Base-by-base conservation (phyloP, 2,888 invertebrate genomes). In the Aphodius sticticus region DNA sequence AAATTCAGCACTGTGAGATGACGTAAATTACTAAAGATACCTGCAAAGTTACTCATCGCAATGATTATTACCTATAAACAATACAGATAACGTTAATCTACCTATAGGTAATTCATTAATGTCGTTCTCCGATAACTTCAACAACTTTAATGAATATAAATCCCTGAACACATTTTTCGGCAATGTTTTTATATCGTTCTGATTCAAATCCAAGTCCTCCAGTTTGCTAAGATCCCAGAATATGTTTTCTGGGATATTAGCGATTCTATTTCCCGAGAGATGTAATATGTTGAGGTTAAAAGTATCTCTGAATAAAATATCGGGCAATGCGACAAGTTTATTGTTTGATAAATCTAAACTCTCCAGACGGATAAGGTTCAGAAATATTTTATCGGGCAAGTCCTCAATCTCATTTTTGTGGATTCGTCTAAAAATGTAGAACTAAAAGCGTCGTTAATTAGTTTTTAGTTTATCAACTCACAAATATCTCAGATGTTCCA, bases 291-390 rank as follows among this genome's bases (percentile, higher is more conserved):
- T 92, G 26, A 95, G 86, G 81, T 90, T 91, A 0, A 90, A 88
- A 82, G 92, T 91, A 79, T 92, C 92, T 1, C 88, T 88, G 85
- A 95, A 94, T 75, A 94, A 86, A 38, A 90, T 89, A 79, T 90
- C 89, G 0, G 93, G 92, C 0, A 95, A 87, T 0, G 88, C 87
- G 76, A 90, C 90, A 14, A 96, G 88, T 76, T 90, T 90, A 86
- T 95, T 95, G 82, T 93, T 92, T 0, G 94, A 93, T 72, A 95
- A 86, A 85, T 95, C 93, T 76, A 95, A 89, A 77, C 94, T 94
- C 84, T 93, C 93, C 69, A 95, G 88, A 84, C 92, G 93, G 83
- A 90, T 91, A 53, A 94, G 89, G 71, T 90, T 89, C 71, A 90
- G 88, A 81, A 94, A 92, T n/a, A 93, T 89, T 82, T 91, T 90